Percentiles rank a stretch among this genome's conserved stretches.
Conservation (phyloP, 1,140 invertebrate species). For the Belonocnema kinseyi region DNA sequence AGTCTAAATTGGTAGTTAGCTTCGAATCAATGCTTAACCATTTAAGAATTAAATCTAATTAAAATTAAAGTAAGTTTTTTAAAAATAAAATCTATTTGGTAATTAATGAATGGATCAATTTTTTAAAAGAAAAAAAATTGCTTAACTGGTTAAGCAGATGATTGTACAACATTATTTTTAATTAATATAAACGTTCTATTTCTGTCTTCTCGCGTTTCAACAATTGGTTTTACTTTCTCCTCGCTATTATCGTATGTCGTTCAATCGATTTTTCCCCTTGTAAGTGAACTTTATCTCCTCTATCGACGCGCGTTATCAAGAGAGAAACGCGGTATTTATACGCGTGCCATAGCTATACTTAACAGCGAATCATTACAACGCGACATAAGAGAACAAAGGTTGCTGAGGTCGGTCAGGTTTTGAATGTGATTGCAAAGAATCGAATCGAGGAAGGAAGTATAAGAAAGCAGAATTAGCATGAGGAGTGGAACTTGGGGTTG, state of each 20-base stretch:
- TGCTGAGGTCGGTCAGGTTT: background rate
- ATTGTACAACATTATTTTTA: too few species aligned
- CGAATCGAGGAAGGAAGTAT: slow-evolving; percentile 9
- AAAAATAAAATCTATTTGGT: too few species aligned
- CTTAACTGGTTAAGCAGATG: too few species aligned
- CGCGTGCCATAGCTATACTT: background rate
- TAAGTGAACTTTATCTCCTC: background rate
- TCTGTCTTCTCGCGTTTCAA: background rate
- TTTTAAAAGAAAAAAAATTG: too few species aligned
- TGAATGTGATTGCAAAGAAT: slow-evolving; percentile 7
- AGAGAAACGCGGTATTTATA: background rate
- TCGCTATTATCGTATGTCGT: background rate
- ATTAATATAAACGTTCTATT: too few species aligned
- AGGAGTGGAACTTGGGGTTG: background rate
- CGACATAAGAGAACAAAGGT: background rate
- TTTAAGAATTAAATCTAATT: too few species aligned
- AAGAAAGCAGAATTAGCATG: slow-evolving; percentile 15
- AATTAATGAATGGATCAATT: too few species aligned
- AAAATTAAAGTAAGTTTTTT: too few species aligned
- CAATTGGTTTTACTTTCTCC: background rate
- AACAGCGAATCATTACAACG: background rate
- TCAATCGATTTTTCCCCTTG: background rate
- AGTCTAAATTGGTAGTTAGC: too few species aligned
- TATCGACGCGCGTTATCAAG: background rate
- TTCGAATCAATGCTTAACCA: too few species aligned